phyloP scores from a whole-genome alignment of 2,888 invertebrate genomes.

The Thumatha senex region DNA sequence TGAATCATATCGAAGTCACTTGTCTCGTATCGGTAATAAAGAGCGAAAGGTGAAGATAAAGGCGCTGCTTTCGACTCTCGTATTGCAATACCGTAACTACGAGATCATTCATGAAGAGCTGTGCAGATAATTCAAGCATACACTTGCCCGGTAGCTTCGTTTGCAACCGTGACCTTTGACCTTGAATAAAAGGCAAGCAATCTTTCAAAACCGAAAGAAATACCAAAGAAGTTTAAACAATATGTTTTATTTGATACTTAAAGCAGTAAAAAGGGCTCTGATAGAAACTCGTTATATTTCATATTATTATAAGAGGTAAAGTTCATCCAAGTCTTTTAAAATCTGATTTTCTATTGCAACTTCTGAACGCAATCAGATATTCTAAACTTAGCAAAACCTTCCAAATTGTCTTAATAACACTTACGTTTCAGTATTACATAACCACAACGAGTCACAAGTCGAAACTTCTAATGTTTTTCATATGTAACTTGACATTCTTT shows the following conservation, averaged over 20 bases:
- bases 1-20: constrained; percentile 6
- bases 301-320: too few species aligned
- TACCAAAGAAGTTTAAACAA: too few species aligned
- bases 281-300: too few species aligned
- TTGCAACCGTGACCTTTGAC: too few species aligned
- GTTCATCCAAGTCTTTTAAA: neutral
- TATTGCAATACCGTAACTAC: constrained; percentile 38
- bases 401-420: neutral
- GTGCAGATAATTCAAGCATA: neutral
- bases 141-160: too few species aligned
- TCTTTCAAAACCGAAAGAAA: too few species aligned
- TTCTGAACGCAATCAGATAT: neutral
- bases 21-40: constrained; percentile 7
- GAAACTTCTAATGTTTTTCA: constrained; percentile 1
- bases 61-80: constrained; percentile 46
- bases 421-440: neutral
- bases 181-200: too few species aligned
- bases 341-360: neutral
- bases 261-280: neutral
- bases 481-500: neutral
- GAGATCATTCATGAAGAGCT: constrained; percentile 14
- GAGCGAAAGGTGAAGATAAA: constrained; percentile 45
- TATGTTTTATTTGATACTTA: too few species aligned
- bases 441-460: neutral
- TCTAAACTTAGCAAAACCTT: neutral